These are phyloP conservation scores for Sebastes jordani DNA, from an alignment of 2,797 vertebrate species.

Conservation along the genomic window DNA sequence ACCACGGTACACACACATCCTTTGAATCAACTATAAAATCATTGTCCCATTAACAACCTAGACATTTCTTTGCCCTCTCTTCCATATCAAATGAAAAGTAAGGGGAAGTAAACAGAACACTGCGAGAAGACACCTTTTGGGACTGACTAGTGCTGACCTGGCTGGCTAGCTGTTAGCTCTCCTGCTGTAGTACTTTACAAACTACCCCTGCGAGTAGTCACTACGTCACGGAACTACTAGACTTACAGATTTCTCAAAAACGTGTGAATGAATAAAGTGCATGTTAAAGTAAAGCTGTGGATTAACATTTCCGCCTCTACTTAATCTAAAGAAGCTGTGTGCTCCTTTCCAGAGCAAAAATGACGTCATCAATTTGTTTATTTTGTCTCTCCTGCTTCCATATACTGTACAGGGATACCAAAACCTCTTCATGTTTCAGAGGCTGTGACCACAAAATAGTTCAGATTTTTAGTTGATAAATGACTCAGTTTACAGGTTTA, in stretches of 20 bases:
- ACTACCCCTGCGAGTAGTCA: too few relatives aligned
- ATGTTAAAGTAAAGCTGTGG: too few relatives aligned
- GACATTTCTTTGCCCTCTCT: not conserved
- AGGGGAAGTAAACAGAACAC: not conserved
- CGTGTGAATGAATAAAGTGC: not conserved
- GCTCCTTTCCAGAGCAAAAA: not conserved
- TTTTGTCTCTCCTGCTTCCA: not conserved
- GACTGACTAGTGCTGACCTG: not conserved
- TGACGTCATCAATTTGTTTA: not conserved
- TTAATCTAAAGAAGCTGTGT: too few relatives aligned
- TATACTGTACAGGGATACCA: not conserved
- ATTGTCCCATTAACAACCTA: too few relatives aligned
- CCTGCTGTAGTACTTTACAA: too few relatives aligned
- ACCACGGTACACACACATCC: not conserved
- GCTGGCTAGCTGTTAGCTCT: not conserved
- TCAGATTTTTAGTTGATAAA: not conserved
- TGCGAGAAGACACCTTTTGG: not conserved
- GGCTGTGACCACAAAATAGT: not conserved
- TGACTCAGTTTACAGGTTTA: too few relatives aligned
- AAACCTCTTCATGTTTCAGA: not conserved
- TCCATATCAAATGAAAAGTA: not conserved
- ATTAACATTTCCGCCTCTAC: too few relatives aligned
- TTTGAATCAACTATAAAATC: not conserved
- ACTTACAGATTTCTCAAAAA: too few relatives aligned
- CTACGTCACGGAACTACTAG: too few relatives aligned